Evolutionary conservation across 1,140 invertebrate genomes (phyloP).

Genomic region (Diabrotica undecimpunctata): DNA sequence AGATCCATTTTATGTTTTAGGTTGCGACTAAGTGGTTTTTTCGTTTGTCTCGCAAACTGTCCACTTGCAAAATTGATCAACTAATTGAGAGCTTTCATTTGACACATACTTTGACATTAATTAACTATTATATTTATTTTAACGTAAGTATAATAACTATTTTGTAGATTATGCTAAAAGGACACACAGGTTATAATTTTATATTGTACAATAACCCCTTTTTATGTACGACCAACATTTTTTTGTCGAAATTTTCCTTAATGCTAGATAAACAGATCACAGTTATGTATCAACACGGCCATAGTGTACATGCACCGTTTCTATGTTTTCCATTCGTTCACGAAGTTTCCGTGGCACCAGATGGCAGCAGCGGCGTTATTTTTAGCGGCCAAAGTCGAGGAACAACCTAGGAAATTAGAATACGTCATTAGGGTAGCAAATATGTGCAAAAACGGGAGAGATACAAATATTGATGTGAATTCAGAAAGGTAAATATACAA

Average conservation of each 20-base stretch:
- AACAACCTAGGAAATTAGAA: conserved; percentile 93
- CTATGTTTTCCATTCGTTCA: conserved; percentile 91
- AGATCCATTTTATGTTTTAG: too few species aligned
- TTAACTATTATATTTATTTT: too few species aligned
- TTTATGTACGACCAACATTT: neutral
- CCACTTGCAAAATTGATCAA: too few species aligned
- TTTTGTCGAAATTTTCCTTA: conserved; percentile 41
- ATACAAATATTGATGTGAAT: conserved; percentile 58
- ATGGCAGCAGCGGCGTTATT: conserved; percentile 86
- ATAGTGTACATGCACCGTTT: conserved; percentile 99
- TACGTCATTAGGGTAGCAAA: conserved; percentile 91
- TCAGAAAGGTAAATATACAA: conserved; percentile 58
- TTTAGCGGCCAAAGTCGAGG: conserved; percentile 94
- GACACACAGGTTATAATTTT: too few species aligned
- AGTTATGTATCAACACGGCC: conserved; percentile 90
- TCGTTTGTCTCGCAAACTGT: too few species aligned
- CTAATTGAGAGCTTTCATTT: too few species aligned
- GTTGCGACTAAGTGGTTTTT: too few species aligned
- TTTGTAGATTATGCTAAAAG: too few species aligned
- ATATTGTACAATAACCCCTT: too few species aligned
- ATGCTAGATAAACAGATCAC: conserved; percentile 58
- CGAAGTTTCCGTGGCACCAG: conserved; percentile 77
- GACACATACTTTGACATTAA: too few species aligned
- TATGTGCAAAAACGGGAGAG: conserved; percentile 57
- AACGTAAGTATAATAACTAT: too few species aligned